These are phyloP conservation scores for Colostygia pectinataria DNA, from an alignment of 2,888 invertebrate species.

Conservation along the genomic window DNA sequence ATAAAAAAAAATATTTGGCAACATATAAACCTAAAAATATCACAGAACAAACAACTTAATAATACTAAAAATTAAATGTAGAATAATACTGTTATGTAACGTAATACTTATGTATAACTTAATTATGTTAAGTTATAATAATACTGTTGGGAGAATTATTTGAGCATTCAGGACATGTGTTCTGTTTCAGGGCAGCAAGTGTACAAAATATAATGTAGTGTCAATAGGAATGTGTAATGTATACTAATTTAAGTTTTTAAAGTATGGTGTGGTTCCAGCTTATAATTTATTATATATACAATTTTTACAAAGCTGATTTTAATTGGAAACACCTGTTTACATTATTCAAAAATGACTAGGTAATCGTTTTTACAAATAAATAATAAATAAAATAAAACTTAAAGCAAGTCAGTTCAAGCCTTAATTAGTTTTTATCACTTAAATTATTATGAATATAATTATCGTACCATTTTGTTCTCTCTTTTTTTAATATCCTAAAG, in stretches of 20 bases:
- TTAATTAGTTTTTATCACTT: constrained; percentile 29
- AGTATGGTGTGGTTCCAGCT: too few species aligned
- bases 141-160: constrained; percentile 11
- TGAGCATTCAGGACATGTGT: constrained; percentile 1
- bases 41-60: constrained; percentile 31
- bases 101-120: too few species aligned
- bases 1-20: too few species aligned
- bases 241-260: too few species aligned
- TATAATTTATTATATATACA: not conserved
- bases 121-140: constrained; percentile 6
- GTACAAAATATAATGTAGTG: too few species aligned
- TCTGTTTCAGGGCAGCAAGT: too few species aligned
- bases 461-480: constrained; percentile 14
- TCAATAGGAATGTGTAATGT: too few species aligned
- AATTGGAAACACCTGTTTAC: too few species aligned
- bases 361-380: not conserved
- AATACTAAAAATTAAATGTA: too few species aligned
- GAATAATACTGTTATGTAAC: too few species aligned
- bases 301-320: not conserved
- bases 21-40: too few species aligned
- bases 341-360: too few species aligned
- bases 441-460: constrained; percentile 26
- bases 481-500: constrained; percentile 13
- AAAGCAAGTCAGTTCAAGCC: constrained; percentile 37
- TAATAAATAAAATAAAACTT: constrained; percentile 21